Base-by-base conservation (phyloP, 1,140 invertebrate genomes). In the Papilio polytes region DNA sequence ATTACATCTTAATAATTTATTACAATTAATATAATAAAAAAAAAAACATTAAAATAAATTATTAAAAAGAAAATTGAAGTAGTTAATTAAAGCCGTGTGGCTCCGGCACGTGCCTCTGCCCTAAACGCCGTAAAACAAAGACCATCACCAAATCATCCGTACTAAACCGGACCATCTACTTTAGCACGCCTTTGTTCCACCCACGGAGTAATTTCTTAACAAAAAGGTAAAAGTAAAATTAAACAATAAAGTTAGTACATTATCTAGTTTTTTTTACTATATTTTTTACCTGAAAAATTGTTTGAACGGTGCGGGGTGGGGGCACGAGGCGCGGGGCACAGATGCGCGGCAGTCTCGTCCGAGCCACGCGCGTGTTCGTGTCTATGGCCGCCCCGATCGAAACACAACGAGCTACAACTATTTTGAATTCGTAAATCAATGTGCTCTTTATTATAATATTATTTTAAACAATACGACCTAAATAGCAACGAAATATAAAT, bases 221-320 rank as follows among this genome's bases (percentile, higher is more conserved):
- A 81, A 72, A 59, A 80, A 84, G 85, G 84, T 83, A 84, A 83
- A 73, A 66, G 84, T 83, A 84, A 83, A 73, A 66, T 84, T 80
- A 86, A 91, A 92, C 90, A 89, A 87, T 87, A 87, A 87, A 89
- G 78, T 82, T 79, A 26, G 41, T 84, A 81, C 81, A 66, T 66
- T 59, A 72, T 82, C 84, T 89, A 87, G 88, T 86, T 83, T 82
- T 86, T 84, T 74, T 26, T 20, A 20, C 46, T 51, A 48, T 48
- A 48, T 73, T 89, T 89, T 90, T 90, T 92, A 91, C 89, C 90
- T 91, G 90, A 92, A 92, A 76, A 92, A 91, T 86, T 85, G 72
- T 85, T 78, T 81, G 83, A 48, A 53, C 53, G 80, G 10, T 79
- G 80, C 78, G 82, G 89, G 89, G 90, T 84, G 88, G 87, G 88